Base-by-base conservation (phyloP, 2,113 vertebrate species). In the Stigmatopora nigra region DNA sequence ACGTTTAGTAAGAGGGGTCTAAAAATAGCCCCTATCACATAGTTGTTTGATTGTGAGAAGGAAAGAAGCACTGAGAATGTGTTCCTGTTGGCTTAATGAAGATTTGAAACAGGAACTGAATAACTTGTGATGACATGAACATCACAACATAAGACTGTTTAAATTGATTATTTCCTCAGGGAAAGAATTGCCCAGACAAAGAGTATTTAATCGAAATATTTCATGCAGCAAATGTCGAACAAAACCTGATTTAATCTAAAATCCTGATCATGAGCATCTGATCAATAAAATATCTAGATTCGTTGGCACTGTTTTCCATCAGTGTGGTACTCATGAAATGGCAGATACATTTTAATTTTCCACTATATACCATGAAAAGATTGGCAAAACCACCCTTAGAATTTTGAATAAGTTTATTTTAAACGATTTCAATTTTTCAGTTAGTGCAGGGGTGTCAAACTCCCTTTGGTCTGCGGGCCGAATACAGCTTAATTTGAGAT, bases 11-110 rank as follows among this genome's bases (percentile, higher is more conserved):
- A 74, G 67, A 48, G 67, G 0, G 0, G 10, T 77, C 83, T 88
- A 87, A 78, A 84, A 86, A 88, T 89, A 88, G 83, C 52, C 65
- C 49, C 71, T 56, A 68, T 80, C 74, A 66, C 82, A 88, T 89
- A 83, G 67, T 87, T 83, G 70, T 82, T 81, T 82, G 81, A 87
- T 88, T 85, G 74, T 85, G 78, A 79, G 75, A 76, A 79, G 73
- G 76, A 76, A 83, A 77, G 49, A 65, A 38, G 65, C 69, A 85
- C 70, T 75, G 58, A 81, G 68, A 68, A 51, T 46, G 58, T 68
- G 74, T 79, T 83, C 80, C 69, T 82, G 69, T 83, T 85, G 76
- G 60, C 25, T 66, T 81, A 11, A 25, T 45, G 16, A 48, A 51
- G 12, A 69, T 63, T 58, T 14, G 1, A 69, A 22, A n/a, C 47